Conservation (phyloP, 2,888 invertebrate genomes). For the Orthosia incerta region DNA sequence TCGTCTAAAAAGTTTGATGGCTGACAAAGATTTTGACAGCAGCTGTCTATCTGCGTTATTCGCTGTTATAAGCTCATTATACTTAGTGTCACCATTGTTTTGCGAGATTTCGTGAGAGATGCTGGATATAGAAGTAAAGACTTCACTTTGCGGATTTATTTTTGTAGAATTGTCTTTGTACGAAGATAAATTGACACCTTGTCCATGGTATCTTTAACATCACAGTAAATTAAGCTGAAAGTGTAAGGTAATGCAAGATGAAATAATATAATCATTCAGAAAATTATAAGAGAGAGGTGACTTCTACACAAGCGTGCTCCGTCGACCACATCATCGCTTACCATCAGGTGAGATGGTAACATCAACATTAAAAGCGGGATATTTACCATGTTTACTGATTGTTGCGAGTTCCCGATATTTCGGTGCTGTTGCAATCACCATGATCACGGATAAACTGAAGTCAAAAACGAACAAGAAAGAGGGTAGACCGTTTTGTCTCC, state of each 20-base stretch:
- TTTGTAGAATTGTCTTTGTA: neutral
- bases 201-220: neutral
- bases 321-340: too few species aligned
- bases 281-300: too few species aligned
- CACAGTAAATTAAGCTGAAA: neutral
- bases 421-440: too few species aligned
- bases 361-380: too few species aligned
- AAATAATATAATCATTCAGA: neutral
- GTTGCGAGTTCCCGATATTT: too few species aligned
- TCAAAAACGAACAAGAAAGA: too few species aligned
- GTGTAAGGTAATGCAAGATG: neutral
- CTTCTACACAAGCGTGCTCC: too few species aligned
- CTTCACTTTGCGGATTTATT: too few species aligned
- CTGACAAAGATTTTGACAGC: constrained; percentile 74
- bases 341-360: too few species aligned
- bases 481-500: too few species aligned
- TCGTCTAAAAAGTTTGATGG: constrained; percentile 79
- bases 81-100: constrained; percentile 55
- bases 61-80: constrained; percentile 59
- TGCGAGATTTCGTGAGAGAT: constrained; percentile 20
- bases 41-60: constrained; percentile 64
- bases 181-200: neutral
- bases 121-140: constrained; percentile 1
- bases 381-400: too few species aligned
- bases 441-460: too few species aligned